These are phyloP conservation scores for Otocyon megalotis DNA, from an alignment of 2,113 vertebrate genomes.

Conservation along the genomic window DNA sequence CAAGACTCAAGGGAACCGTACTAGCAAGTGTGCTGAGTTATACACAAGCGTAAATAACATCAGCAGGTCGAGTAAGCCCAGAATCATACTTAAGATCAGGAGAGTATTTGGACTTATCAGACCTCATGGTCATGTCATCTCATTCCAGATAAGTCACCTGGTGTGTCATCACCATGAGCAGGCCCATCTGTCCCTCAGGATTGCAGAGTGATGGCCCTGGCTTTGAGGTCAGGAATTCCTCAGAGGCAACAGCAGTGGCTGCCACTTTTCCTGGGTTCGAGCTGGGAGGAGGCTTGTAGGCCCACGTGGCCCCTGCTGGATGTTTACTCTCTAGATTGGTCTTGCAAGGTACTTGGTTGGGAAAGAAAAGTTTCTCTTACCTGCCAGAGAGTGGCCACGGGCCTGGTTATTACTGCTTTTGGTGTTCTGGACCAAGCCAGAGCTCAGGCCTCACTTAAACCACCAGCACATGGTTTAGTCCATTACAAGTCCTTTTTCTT, in stretches of 20 bases:
- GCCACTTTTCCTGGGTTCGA: background rate
- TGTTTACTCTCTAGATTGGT: background rate
- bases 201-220: background rate
- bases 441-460: background rate
- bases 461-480: background rate
- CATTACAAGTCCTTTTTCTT: background rate
- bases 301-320: background rate
- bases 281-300: background rate
- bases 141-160: background rate
- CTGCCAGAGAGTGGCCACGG: background rate
- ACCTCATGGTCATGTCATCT: background rate
- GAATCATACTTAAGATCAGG: background rate
- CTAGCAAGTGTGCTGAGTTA: background rate
- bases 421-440: background rate
- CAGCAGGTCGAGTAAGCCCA: conserved; percentile 21
- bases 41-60: background rate
- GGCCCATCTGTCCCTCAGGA: background rate
- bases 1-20: background rate
- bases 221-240: background rate
- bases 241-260: background rate
- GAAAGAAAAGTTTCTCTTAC: conserved; percentile 11
- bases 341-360: background rate
- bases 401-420: background rate
- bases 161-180: background rate
- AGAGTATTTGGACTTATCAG: background rate